Evolutionary conservation across 1,140 invertebrate genomes (phyloP).

Genomic region (Aphaenogaster rudis): DNA sequence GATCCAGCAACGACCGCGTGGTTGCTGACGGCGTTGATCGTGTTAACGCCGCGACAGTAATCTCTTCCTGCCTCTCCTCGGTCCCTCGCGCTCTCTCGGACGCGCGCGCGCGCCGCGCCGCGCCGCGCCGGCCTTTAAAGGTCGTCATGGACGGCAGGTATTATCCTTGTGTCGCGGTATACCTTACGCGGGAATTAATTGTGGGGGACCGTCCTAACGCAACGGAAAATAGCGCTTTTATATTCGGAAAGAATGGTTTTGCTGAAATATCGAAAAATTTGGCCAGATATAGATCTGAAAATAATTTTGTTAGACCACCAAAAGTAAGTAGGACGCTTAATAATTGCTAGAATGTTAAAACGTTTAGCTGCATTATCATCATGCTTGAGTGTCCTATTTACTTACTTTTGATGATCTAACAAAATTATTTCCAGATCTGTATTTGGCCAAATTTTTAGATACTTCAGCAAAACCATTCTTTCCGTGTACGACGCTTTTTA

Average conservation of each 20-base stretch:
- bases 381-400: too few relatives aligned
- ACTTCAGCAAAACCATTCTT: too few relatives aligned
- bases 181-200: constrained; percentile 4
- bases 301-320: too few relatives aligned
- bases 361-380: too few relatives aligned
- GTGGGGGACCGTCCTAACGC: not conserved
- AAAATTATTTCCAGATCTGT: too few relatives aligned
- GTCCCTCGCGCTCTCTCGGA: constrained; percentile 3
- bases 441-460: too few relatives aligned
- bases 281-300: too few relatives aligned
- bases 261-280: too few relatives aligned
- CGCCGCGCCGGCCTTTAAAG: constrained; percentile 70
- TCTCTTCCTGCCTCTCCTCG: constrained; percentile 62
- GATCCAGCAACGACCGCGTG: constrained; percentile 24
- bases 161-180: constrained; percentile 47
- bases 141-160: constrained; percentile 62
- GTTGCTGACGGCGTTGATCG: constrained; percentile 70
- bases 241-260: too few relatives aligned
- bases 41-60: constrained; percentile 72
- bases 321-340: too few relatives aligned
- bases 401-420: too few relatives aligned
- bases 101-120: not conserved
- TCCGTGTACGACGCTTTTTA: not conserved
- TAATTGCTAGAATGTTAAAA: too few relatives aligned
- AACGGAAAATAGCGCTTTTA: not conserved